Conservation (phyloP, 2,888 invertebrate species). For the Galerucella pusilla region DNA sequence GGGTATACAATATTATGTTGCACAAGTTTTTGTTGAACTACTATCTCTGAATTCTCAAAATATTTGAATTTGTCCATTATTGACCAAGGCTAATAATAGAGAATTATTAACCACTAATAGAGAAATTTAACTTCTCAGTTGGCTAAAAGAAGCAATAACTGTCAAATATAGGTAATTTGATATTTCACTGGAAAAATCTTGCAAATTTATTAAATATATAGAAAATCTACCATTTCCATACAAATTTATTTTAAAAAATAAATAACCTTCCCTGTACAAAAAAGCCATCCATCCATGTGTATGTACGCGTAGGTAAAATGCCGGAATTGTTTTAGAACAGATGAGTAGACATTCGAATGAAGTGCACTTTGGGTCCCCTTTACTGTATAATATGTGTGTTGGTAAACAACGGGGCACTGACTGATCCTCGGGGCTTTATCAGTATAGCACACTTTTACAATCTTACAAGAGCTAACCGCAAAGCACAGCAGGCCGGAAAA, state of each 20-base stretch:
- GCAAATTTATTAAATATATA: too few relatives aligned
- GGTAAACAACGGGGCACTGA: conserved; percentile 11
- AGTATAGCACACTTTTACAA: background rate
- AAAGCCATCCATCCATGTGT: background rate
- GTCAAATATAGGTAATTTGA: too few relatives aligned
- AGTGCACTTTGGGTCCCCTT: conserved; percentile 14
- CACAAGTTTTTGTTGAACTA: too few relatives aligned
- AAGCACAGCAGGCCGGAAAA: background rate
- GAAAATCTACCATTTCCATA: background rate
- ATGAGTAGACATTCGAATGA: conserved; percentile 16
- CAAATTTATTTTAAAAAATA: background rate
- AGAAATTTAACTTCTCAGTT: too few relatives aligned
- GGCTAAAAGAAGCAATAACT: too few relatives aligned
- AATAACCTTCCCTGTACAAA: background rate
- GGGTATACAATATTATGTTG: too few relatives aligned
- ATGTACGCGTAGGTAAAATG: conserved; percentile 2
- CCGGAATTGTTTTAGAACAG: conserved; percentile 9
- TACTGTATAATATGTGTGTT: background rate
- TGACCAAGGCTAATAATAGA: too few relatives aligned
- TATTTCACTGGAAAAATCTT: too few relatives aligned
- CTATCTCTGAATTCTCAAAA: too few relatives aligned
- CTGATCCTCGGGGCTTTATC: conserved; percentile 1
- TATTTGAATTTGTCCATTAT: too few relatives aligned
- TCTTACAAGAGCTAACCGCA: background rate
- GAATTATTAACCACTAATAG: too few relatives aligned